Evolutionary conservation across 2,888 invertebrate genomes (phyloP).

Genomic region (Geophilus truncorum): DNA sequence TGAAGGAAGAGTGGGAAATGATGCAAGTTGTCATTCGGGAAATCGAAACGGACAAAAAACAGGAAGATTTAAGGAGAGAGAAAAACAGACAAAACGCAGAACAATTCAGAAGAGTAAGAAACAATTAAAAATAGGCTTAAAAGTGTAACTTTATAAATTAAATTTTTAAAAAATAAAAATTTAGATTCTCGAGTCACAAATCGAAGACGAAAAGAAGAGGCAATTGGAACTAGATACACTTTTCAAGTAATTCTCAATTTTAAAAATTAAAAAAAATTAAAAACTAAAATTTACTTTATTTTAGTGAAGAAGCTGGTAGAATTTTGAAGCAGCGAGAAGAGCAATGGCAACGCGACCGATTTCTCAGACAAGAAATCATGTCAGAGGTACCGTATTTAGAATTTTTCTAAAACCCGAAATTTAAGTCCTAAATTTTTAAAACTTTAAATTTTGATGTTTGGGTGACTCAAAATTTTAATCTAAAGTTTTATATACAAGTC

Average conservation of each 20-base stretch:
- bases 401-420: no score
- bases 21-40: background rate
- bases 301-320: background rate
- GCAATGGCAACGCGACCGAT: background rate
- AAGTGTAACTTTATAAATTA: background rate
- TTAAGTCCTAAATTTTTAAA: no score
- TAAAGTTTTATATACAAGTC: no score
- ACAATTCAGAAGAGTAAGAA: background rate
- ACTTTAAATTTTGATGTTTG: no score
- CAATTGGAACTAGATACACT: background rate
- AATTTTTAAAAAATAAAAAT: background rate
- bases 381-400: no score
- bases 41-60: background rate
- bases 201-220: background rate
- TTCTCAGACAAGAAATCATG: background rate
- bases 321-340: background rate
- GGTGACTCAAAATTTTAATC: no score
- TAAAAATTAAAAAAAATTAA: background rate
- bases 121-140: background rate
- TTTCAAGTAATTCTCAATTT: background rate
- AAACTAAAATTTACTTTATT: background rate
- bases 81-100: background rate
- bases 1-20: background rate
- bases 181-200: background rate
- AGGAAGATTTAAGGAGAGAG: background rate